Evolutionary conservation across 53 echinoderm and acorn worm genomes (phyloP).

Genomic region (Holothuria scabra): DNA sequence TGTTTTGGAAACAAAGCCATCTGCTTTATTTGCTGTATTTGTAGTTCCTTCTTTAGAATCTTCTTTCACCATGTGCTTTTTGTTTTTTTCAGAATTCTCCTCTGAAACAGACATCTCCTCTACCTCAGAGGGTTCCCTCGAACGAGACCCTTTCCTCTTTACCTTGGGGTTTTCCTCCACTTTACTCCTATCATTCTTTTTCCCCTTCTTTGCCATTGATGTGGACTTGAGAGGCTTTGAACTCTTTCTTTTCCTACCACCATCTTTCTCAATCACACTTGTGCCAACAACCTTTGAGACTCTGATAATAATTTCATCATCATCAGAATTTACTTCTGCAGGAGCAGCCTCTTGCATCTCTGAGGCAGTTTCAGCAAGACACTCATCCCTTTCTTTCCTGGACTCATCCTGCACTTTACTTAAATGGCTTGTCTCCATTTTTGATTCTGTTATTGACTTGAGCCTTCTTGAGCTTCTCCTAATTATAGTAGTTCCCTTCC

Average conservation of each 20-base stretch:
- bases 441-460: background rate
- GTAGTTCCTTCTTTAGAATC: too few relatives aligned
- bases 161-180: too few relatives aligned
- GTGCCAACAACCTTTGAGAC: background rate
- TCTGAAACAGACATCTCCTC: too few relatives aligned
- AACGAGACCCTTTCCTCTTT: too few relatives aligned
- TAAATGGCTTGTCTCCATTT: slow-evolving; percentile 11
- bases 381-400: background rate
- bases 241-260: background rate
- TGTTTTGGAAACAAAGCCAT: too few relatives aligned
- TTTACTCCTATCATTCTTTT: background rate
- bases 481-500: background rate
- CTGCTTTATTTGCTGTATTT: too few relatives aligned
- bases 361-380: background rate
- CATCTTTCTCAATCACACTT: background rate
- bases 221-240: background rate
- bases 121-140: too few relatives aligned
- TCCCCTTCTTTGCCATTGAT: background rate
- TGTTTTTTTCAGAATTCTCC: too few relatives aligned
- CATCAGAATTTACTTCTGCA: slow-evolving; percentile 1
- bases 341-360: background rate
- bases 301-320: background rate
- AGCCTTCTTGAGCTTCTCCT: slow-evolving; percentile 9
- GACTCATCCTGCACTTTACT: background rate
- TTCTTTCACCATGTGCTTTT: too few relatives aligned